Conservation (phyloP, 2,113 vertebrate species). For the Pteruthius melanotis region DNA sequence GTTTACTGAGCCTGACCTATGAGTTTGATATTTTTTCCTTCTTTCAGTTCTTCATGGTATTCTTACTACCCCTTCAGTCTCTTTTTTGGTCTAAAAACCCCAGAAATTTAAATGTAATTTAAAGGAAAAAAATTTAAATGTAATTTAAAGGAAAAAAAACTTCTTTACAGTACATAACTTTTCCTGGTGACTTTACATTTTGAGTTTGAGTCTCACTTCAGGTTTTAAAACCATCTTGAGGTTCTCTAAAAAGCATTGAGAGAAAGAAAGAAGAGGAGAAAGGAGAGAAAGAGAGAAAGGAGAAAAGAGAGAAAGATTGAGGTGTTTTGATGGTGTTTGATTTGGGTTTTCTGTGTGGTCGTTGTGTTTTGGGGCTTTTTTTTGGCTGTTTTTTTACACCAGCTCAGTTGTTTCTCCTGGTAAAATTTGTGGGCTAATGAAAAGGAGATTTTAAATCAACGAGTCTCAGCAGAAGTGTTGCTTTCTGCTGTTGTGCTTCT, state of each 20-base stretch:
- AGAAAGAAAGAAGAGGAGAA: too few relatives aligned
- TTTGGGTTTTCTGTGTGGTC: rapidly evolving
- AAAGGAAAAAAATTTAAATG: too few relatives aligned
- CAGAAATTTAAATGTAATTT: background rate
- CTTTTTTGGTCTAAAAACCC: background rate
- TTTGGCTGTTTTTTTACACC: rapidly evolving
- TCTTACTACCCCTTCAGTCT: background rate
- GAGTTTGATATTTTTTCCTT: background rate
- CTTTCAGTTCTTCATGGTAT: background rate
- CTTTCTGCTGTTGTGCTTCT: background rate
- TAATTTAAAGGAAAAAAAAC: background rate
- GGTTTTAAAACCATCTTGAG: background rate
- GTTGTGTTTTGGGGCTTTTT: rapidly evolving
- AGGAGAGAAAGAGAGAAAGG: background rate
- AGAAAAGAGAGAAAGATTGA: background rate
- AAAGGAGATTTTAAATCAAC: background rate
- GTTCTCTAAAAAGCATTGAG: too few relatives aligned
- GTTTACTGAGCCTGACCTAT: background rate
- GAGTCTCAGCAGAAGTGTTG: background rate
- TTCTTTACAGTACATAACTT: background rate
- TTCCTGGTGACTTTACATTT: background rate
- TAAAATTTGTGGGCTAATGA: background rate
- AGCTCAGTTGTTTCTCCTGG: background rate
- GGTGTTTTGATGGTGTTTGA: background rate
- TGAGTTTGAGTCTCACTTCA: background rate